Base-by-base conservation (phyloP, 2,113 vertebrate genomes). In the Pelvicachromis taeniatus region DNA sequence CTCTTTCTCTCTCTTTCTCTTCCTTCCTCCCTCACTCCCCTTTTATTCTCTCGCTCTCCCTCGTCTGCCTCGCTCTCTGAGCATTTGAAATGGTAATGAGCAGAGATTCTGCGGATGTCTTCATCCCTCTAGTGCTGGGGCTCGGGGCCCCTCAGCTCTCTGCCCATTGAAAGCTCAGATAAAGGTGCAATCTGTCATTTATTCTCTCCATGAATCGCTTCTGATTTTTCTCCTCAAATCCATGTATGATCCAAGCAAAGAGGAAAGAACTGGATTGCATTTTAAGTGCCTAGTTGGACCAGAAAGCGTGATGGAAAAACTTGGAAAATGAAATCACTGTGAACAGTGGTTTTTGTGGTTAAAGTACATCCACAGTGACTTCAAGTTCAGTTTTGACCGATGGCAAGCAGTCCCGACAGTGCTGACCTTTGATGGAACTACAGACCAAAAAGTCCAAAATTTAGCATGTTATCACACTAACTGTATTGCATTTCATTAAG, bases 61-160 rank as follows among this genome's bases (percentile, higher is more conserved):
- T 87, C 89, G 50, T 91, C 93, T 92, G 92, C 88, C 90, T 90
- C 85, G 13, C 91, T 91, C 88, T 82, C 86, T 38, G 89, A 91
- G 91, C 93, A 95, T 95, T 95, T 95, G 94, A 95, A 95, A 95
- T 95, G 94, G 92, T 94, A 95, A 95, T 95, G 94, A 95, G 94
- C 73, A 92, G 91, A 93, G 92, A 93, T 94, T 90, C 93, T 94
- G 93, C 93, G 92, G 94, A 95, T 95, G 93, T 95, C 94, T 95
- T 94, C 94, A 95, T 95, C 94, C 91, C 86, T 91, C 91, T 92
- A 77, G 58, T 89, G 89, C 87, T 53, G 88, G 83, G 82, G 89
- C 88, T 90, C 21, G 79, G 90, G 90, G 88, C 83, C 91, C 90
- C 90, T 93, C 86, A 59, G 89, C 86, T 89, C 87, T 90, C 87